Base-by-base conservation (phyloP, 2,888 invertebrate species). In the Cyclophora albipunctata region DNA sequence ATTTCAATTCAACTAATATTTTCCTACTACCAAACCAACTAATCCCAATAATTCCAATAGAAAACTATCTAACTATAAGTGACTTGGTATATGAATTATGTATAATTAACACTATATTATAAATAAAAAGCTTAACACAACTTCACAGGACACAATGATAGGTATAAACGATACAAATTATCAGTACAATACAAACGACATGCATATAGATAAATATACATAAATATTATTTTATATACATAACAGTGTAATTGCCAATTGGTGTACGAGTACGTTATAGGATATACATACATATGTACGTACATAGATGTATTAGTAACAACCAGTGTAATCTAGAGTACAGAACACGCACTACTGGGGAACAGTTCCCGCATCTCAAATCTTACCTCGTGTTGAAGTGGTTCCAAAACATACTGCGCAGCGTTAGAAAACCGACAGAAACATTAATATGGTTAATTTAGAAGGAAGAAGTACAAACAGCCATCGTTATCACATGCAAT, bases 371-470 rank as follows among this genome's bases (percentile, higher is more conserved):
- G 52, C 57, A 54, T 63, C 66, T 73, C 69, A 79, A 73, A 59
- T 92, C 96, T 97, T 97, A 97, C 97, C 97, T 97, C 92, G 96
- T 95, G 90, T 97, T 97, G 95, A 97, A 97, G 95, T 97, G 96
- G 93, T 96, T 97, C 97, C 97, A 97, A 94, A 97, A 97, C 92
- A 96, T 95, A 96, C 97, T 97, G 95, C 91, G 94, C 93, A 93
- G 94, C 94, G 92, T 91, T 90, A 91, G 91, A 90, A 90, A 91
- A 92, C 91, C 92, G 91, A 91, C 85, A 91, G 91, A 92, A 91
- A 90, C 89, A 91, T 81, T 75, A 71, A 75, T 66, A 71, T 74
- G 66, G 67, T 75, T 78, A 83, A 75, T 77, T 78, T 77, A 78
- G 77, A 79, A 78, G 74, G 64, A 73, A 71, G 62, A 70, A 54